Base-by-base conservation (phyloP, 2,888 invertebrate genomes). In the Apamea epomidion region DNA sequence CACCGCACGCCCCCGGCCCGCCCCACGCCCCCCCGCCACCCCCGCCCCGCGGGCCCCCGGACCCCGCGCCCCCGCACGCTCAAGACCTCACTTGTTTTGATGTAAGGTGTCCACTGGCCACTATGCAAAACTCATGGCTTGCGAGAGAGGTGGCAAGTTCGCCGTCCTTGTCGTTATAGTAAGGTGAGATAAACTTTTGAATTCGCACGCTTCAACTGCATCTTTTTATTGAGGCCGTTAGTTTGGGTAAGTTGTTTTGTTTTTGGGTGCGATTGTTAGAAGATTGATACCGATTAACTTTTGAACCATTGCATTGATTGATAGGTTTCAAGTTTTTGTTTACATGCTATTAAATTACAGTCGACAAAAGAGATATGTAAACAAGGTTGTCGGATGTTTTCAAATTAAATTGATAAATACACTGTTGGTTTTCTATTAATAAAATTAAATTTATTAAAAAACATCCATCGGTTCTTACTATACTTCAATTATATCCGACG, bases 41-140 rank as follows among this genome's bases (percentile, higher is more conserved):
- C 72, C 32, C 60, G 16, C 75, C 67, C 80, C 75, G 51, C 91
- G 86, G 51, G 4, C 87, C 74, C 92, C 88, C 91, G 78, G 42
- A 0, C 67, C 91, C 86, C 86, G 86, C 89, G 81, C 83, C 77
- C 91, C 88, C 86, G 90, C 84, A 85, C 90, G 91, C 88, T 90
- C 89, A 91, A 93, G 91, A 93, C 94, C 93, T 93, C 94, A 95
- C 95, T 96, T 95, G 96, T 96, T 97, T 96, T 96, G 96, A 96
- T 96, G 96, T 96, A 96, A 96, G 95, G 95, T 95, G 95, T 95
- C 96, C 94, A 93, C 94, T 92, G 93, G 93, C 94, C 93, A 93
- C 95, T 95, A 95, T 95, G 95, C 95, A 94, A 95, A 96, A 96
- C 95, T 94, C 93, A 91, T 89, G 90, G 88, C 88, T 90, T 83